Percentiles rank a stretch among this genome's conserved stretches.
Conservation (phyloP, 2,797 vertebrate species). For the Rallus crepitans region DNA sequence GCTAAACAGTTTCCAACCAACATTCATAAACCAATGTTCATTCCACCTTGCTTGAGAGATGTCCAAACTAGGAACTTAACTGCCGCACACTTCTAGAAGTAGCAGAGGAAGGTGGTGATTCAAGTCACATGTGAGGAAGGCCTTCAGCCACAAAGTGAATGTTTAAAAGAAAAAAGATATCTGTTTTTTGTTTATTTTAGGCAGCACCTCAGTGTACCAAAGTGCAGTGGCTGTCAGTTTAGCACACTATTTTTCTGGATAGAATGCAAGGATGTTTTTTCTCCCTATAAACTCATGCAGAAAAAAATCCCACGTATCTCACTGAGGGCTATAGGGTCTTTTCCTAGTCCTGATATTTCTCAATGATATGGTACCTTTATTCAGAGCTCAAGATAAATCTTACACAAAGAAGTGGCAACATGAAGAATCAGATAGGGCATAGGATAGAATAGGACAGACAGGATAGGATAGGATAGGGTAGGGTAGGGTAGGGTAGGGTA, state of each 20-base stretch:
- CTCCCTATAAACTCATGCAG: not conserved
- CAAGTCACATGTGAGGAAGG: not conserved
- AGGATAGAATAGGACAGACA: too few relatives aligned
- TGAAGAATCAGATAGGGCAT: not conserved
- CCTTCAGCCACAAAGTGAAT: not conserved
- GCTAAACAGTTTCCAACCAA: not conserved
- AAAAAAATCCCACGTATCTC: not conserved
- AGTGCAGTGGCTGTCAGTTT: not conserved
- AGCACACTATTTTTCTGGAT: not conserved
- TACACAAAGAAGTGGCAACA: accelerated
- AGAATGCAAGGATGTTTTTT: not conserved
- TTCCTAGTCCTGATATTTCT: not conserved
- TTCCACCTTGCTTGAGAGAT: not conserved
- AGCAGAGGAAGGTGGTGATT: not conserved
- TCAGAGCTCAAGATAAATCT: not conserved
- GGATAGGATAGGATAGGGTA: not conserved
- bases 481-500: too few relatives aligned
- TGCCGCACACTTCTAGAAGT: not conserved
- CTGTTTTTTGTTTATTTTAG: not conserved
- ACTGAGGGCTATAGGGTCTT: not conserved
- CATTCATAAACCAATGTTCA: not conserved
- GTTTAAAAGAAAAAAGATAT: not conserved
- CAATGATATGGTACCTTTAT: not conserved
- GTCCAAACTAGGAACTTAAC: not conserved
- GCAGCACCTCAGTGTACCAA: not conserved